Evolutionary conservation across 2,888 invertebrate genomes (phyloP), one percentile per base, ranked within the genome.

Genomic region (Luperina nickerlii): DNA sequence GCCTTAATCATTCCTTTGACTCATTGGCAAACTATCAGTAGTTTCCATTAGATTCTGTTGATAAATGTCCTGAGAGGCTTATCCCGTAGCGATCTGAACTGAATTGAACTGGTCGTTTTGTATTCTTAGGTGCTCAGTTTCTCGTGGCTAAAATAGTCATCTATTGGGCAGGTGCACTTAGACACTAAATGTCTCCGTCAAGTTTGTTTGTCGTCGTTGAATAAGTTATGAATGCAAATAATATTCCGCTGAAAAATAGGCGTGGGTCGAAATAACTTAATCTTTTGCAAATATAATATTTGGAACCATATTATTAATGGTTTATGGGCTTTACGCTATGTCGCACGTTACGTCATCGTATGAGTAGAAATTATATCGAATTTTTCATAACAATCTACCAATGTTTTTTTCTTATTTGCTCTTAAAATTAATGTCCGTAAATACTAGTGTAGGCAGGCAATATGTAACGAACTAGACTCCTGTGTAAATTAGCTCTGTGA

Each of bases 401-500:
- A 54, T 68, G 57, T 54, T 76, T 38, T 38, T 75, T 42, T 66
- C 57, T 66, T 63, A 65, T 63, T 57, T 68, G 45, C n/a, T 74
- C 62, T 73, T 68, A 15, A 65, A 60, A 38, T 54, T 3, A n/a
- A 38, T 54, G 65, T 38, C 13, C 38, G 75, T 70, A 70, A 63
- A 86, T 74, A 60, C 38, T 57, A 60, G 57, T 62, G 57, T 67
- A 60, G 67, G 71, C 66, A 38, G 67, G 73, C 82, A 42, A 32
- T 66, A 38, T 78, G 67, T 63, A 78, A 75, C n/a, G 20, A 75
- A 75, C 51, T 70, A 74, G 27, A 78, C n/a, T 72, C 45, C 24
- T 62, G 73, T 77, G 76, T 75, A 77, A 80, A 77, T 86, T 77
- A 80, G 66, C 74, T 73, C 32, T 54, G 51, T 72, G 27, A 54